Evolutionary conservation across 2,797 vertebrate species (phyloP).

Genomic region (Coendou prehensilis): DNA sequence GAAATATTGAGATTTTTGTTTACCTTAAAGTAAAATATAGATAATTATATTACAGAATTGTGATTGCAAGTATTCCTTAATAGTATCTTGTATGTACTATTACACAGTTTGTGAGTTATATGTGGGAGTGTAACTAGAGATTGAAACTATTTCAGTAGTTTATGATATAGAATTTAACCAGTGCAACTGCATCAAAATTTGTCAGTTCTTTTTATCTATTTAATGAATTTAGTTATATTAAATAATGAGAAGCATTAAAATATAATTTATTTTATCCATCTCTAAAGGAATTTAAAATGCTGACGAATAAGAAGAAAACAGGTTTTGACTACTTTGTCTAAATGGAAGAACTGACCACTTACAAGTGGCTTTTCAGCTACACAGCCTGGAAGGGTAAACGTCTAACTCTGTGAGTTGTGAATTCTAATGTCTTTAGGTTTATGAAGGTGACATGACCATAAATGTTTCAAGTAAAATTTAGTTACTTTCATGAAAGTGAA

Average conservation of each 20-base stretch:
- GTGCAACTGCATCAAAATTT: background rate
- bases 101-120: background rate
- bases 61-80: background rate
- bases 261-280: background rate
- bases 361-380: background rate
- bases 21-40: constrained; percentile 25
- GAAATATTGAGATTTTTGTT: constrained; percentile 51
- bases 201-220: constrained; percentile 40
- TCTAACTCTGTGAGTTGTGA: background rate
- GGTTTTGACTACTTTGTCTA: background rate
- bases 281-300: constrained; percentile 11
- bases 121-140: background rate
- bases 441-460: background rate
- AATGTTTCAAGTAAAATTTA: background rate
- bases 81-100: background rate
- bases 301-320: background rate
- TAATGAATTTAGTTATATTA: constrained; percentile 14
- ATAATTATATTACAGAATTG: constrained; percentile 9
- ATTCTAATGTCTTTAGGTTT: background rate
- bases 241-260: background rate
- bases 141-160: background rate
- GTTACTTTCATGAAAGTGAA: background rate
- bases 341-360: background rate
- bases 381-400: background rate
- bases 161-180: background rate